phyloP scores from a whole-genome alignment of 2,888 invertebrate species.

The Ophonus ardosiacus region DNA sequence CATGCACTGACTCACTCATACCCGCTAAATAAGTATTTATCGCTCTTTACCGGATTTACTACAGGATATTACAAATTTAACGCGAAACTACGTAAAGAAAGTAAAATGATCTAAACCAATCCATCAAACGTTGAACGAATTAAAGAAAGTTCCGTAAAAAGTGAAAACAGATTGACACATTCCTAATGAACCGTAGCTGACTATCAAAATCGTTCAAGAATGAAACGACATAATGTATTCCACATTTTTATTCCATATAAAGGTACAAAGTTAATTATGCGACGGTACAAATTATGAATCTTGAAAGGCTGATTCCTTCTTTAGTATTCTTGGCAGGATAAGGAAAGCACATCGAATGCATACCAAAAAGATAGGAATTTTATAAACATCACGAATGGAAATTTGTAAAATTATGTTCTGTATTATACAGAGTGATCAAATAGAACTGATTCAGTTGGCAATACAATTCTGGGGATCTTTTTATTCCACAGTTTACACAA shows the following conservation, averaged over 20 bases:
- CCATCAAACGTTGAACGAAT: background rate
- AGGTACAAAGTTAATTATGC: background rate
- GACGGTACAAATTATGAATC: conserved; percentile 5
- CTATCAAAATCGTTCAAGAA: background rate
- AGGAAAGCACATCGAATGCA: background rate
- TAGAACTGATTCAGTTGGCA: too few species aligned
- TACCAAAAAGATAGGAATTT: background rate
- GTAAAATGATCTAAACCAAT: background rate
- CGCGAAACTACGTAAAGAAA: conserved; percentile 3
- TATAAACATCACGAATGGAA: too few species aligned
- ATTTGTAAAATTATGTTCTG: too few species aligned
- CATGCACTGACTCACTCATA: background rate
- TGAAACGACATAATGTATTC: background rate
- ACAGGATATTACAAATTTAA: conserved; percentile 10
- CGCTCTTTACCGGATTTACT: background rate
- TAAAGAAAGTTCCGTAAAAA: conserved; percentile 1
- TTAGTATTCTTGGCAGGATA: background rate
- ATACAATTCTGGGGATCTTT: too few species aligned
- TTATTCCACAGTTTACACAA: too few species aligned
- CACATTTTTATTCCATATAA: conserved; percentile 7
- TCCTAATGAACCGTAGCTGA: background rate
- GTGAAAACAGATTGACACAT: background rate
- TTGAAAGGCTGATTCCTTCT: background rate
- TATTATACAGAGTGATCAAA: too few species aligned
- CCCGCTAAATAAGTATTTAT: background rate